A percentile compares a stretch with the other conserved stretches of the same genome.
These are phyloP conservation scores for Polypterus senegalus DNA, from an alignment of 2,113 vertebrate species.

Conservation along the genomic window DNA sequence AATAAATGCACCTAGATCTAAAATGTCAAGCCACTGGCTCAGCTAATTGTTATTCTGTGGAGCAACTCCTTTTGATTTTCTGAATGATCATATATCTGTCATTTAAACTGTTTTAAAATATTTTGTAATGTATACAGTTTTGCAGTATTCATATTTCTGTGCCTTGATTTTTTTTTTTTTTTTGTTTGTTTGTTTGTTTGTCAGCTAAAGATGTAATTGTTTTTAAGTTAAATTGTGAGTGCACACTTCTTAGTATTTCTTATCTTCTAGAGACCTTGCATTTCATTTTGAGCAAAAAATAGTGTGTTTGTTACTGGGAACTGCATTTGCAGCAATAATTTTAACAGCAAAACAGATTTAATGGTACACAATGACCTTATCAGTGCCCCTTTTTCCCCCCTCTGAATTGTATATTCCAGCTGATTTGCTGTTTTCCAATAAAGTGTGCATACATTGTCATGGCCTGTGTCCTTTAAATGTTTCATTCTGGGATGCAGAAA, in stretches of 20 bases:
- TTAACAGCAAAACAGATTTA: too few relatives aligned
- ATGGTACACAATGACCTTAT: too few relatives aligned
- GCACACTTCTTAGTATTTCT: conserved; percentile 18
- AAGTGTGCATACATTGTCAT: too few relatives aligned
- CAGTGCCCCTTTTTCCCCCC: too few relatives aligned
- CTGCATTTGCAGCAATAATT: conserved; percentile 1
- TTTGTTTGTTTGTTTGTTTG: conserved; percentile 18
- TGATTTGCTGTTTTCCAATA: too few relatives aligned
- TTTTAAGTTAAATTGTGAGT: conserved; percentile 19
- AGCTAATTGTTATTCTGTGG: too few relatives aligned
- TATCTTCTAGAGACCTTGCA: background rate
- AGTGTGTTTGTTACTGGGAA: background rate
- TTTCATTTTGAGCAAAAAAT: background rate
- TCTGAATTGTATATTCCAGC: too few relatives aligned
- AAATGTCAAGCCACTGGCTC: too few relatives aligned
- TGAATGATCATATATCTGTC: conserved; percentile 20
- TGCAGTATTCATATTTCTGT: conserved; percentile 53
- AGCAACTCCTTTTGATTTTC: too few relatives aligned
- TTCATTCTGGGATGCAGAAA: background rate
- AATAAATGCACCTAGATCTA: too few relatives aligned
- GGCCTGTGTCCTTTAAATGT: too few relatives aligned
- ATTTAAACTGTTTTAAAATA: conserved; percentile 20
- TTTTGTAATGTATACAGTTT: conserved; percentile 26
- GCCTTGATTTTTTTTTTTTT: conserved; percentile 32
- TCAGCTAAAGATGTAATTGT: conserved; percentile 23